Evolutionary conservation across 2,888 invertebrate genomes (phyloP).

Genomic region (Lasioglossum villosulum): DNA sequence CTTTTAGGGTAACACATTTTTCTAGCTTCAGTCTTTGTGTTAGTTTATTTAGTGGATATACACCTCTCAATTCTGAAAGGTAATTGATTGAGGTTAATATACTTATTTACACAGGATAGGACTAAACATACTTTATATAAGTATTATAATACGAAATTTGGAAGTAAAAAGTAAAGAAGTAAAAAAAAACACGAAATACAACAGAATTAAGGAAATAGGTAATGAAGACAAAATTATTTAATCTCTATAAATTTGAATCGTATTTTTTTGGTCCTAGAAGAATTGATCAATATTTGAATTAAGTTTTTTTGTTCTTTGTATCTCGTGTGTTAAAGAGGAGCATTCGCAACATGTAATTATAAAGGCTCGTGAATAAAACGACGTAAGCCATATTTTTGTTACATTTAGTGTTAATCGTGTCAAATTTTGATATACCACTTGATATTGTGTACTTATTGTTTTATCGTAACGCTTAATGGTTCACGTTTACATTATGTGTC

Average conservation of each 20-base stretch:
- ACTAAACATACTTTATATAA: too few relatives aligned
- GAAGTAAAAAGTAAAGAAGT: too few relatives aligned
- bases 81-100: too few relatives aligned
- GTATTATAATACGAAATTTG: too few relatives aligned
- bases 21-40: too few relatives aligned
- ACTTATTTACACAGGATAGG: too few relatives aligned
- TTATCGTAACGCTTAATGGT: conserved; percentile 6
- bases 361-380: conserved; percentile 81
- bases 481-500: conserved; percentile 5
- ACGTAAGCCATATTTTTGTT: conserved; percentile 70
- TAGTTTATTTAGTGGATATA: too few relatives aligned
- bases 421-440: conserved; percentile 19
- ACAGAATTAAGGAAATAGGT: background rate
- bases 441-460: background rate
- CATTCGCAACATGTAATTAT: conserved; percentile 45
- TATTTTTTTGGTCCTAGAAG: background rate
- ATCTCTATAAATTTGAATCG: background rate
- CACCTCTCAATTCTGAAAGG: too few relatives aligned
- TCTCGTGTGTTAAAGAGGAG: conserved; percentile 1
- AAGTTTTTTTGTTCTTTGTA: conserved; percentile 1
- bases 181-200: background rate
- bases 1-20: too few relatives aligned
- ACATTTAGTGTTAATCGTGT: conserved; percentile 42
- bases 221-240: background rate
- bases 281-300: background rate